Evolutionary conservation across 2,797 vertebrate genomes (phyloP), one percentile per base, ranked within the genome.

Genomic region (Anomalospiza imberbis): DNA sequence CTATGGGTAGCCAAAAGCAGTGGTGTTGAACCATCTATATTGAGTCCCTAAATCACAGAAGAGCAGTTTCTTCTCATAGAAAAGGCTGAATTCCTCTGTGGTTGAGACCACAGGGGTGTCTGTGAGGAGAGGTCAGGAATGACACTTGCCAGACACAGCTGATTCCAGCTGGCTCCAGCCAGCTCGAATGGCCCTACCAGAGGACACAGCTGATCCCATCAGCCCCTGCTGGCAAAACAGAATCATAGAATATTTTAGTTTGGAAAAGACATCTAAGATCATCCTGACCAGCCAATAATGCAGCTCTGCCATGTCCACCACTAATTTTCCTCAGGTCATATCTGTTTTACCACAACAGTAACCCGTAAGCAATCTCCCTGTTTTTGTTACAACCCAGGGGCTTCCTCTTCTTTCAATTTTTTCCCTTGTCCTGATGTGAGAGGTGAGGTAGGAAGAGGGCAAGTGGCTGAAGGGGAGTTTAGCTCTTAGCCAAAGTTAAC

Each of bases 1-100:
- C 20, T 53, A 8, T 9, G 7, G 5, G 13, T 47, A 85, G 16
- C 22, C 29, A 73, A 76, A 90, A 82, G 5, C 36, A 50, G 31
- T n/a, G 25, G 11, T 0, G 0, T 42, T 1, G 7, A 57, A 15
- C 57, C 7, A 31, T 61, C 25, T 63, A 2, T 57, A 28, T 36
- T 17, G 68, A 60, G 24, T n/a, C 16, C 26, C 67, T 67, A 74
- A 74, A 71, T 17, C n/a, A n/a, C 15, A 1, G 6, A 94, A 71
- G 31, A 36, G 24, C 11, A 53, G 19, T 53, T 57, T 25, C 53
- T 61, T 81, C 25, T 36, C 15, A 24, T 11, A 81, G 32, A 60
- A 78, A 80, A 85, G 13, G 13, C 15, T 48, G 53, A 63, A 47
- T 71, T 92, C 20, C 45, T 55, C 18, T 25, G 24, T 1, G 15